Percentiles rank a stretch among this genome's conserved stretches.
These are phyloP conservation scores for Gopherus flavomarginatus DNA, from an alignment of 2,113 vertebrate species.

Conservation along the genomic window DNA sequence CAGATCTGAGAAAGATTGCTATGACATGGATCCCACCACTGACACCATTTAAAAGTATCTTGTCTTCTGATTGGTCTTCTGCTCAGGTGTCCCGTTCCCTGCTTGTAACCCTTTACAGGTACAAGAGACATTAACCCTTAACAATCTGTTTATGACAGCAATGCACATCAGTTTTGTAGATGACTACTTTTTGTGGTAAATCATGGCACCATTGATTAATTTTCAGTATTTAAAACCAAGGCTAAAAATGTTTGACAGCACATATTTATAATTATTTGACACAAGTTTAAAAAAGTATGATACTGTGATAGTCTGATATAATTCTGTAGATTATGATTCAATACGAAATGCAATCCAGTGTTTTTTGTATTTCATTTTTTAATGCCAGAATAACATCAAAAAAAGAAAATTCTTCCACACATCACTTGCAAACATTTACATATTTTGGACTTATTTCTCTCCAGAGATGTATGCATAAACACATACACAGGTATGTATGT, in stretches of 20 bases:
- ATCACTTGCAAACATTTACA: constrained; percentile 27
- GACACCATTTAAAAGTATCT: too few species aligned
- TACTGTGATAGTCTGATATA: background rate
- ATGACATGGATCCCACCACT: too few species aligned
- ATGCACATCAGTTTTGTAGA: background rate
- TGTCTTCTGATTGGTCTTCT: too few species aligned
- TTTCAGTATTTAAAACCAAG: background rate
- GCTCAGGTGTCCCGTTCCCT: too few species aligned
- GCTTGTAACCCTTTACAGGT: too few species aligned
- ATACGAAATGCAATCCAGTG: constrained; percentile 45
- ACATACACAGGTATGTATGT: constrained; percentile 13
- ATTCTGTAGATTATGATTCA: constrained; percentile 45
- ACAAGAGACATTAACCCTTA: too few species aligned
- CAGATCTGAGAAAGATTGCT: too few species aligned
- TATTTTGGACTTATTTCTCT: constrained; percentile 40
- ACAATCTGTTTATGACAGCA: background rate
- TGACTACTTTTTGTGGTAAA: background rate
- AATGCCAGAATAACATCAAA: constrained; percentile 60
- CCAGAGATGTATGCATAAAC: constrained; percentile 33
- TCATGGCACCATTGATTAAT: background rate
- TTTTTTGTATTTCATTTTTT: constrained; percentile 62
- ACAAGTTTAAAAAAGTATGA: constrained; percentile 39
- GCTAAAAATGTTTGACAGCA: background rate
- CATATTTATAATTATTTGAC: background rate
- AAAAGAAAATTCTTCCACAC: constrained; percentile 56